Evolutionary conservation across 2,113 vertebrate species (phyloP).

Genomic region (Chinchilla lanigera): DNA sequence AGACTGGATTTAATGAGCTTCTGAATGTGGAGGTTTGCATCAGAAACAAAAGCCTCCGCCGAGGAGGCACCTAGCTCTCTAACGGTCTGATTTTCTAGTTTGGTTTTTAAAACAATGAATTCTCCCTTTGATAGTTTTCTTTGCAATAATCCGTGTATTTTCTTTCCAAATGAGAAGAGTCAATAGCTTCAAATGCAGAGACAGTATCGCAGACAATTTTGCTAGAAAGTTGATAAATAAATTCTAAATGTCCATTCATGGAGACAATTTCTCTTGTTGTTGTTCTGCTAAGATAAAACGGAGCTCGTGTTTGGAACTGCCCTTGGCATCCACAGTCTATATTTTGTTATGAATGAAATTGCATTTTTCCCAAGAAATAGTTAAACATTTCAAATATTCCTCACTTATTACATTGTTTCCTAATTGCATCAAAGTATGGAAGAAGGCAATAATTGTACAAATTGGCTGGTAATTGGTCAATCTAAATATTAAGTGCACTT

Average conservation of each 20-base stretch:
- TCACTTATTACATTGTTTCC: conserved; percentile 17
- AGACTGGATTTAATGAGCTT: conserved; percentile 90
- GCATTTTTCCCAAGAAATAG: conserved; percentile 14
- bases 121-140: background rate
- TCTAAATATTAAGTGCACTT: background rate
- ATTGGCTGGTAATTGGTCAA: background rate
- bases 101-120: conserved; percentile 55
- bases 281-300: background rate
- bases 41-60: conserved; percentile 81
- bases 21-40: conserved; percentile 81
- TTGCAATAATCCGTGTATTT: conserved; percentile 9
- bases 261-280: background rate
- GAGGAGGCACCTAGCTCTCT: conserved; percentile 49
- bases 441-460: background rate
- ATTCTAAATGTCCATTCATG: background rate
- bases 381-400: background rate
- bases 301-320: background rate
- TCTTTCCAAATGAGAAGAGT: conserved; percentile 60
- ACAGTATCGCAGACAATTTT: background rate
- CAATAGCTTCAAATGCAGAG: conserved; percentile 45
- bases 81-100: conserved; percentile 46
- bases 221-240: background rate
- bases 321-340: background rate
- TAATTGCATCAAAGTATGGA: background rate
- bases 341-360: background rate